Base-by-base conservation (phyloP, 2,797 vertebrate species). In the Phoebastria nigripes region DNA sequence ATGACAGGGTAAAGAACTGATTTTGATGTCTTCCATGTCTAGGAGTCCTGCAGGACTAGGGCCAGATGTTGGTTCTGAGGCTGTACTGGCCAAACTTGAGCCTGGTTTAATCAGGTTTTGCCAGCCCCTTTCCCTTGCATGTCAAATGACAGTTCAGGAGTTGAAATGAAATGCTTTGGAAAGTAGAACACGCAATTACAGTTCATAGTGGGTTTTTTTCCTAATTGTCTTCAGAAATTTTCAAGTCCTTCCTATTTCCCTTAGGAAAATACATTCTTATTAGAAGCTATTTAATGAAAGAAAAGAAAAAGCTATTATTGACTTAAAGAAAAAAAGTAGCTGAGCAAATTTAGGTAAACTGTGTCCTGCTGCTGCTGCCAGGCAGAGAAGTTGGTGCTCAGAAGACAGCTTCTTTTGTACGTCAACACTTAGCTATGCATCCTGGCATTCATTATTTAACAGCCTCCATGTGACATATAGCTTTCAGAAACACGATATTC, bases 391-490 rank as follows among this genome's bases (percentile, higher is more conserved):
- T 0, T 56, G 71, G 21, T 55, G 33, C 76, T 74, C 55, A 58
- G 47, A 80, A 87, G 35, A 61, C 11, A 91, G 56, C 35, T 81
- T 41, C 66, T 90, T 80, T 89, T 4, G 1, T 59, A 16, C 39
- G 56, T 61, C 74, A 95, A 49, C 81, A 93, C 62, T 92, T 69
- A 46, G 69, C 66, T 70, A 29, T 74, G 88, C 83, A 74, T 44
- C 62, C 56, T 83, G 83, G 22, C 62, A 76, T 86, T 77, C 55
- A 87, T 93, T 95, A 94, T 93, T 92, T 82, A 96, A 49, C 91
- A 97, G 82, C 22, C 72, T 89, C 66, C 56, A 37, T n/a, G 72
- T 90, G 71, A 66, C 84, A 79, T 22, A 8, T 0, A 66, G 61
- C 86, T 93, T 84, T 92, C 81, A 95, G 90, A 90, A 84, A 93